These are phyloP conservation scores for Bombus impatiens DNA, from an alignment of 1,140 invertebrate genomes.

Conservation along the genomic window DNA sequence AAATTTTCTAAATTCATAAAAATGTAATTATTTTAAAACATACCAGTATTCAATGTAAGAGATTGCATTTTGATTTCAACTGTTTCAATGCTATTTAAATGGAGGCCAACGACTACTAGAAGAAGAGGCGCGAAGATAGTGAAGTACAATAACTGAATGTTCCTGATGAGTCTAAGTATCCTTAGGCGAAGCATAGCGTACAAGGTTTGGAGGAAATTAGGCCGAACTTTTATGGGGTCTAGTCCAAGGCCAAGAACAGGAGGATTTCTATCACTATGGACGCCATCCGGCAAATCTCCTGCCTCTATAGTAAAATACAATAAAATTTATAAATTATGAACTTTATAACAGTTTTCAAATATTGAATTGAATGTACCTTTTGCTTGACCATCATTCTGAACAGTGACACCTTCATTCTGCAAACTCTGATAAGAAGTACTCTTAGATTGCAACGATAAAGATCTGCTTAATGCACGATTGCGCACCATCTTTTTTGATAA, in stretches of 20 bases:
- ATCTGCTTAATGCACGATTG: slow-evolving; percentile 87
- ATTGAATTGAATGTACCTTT: slow-evolving; percentile 69
- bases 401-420: slow-evolving; percentile 84
- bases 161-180: slow-evolving; percentile 80
- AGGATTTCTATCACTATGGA: slow-evolving; percentile 77
- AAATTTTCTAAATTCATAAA: slow-evolving; percentile 2
- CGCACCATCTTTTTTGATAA: slow-evolving; percentile 88
- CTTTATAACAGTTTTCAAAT: neutral
- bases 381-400: slow-evolving; percentile 77
- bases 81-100: slow-evolving; percentile 86
- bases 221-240: slow-evolving; percentile 83
- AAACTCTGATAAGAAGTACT: slow-evolving; percentile 88
- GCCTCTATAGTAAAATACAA: slow-evolving; percentile 54
- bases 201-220: slow-evolving; percentile 82
- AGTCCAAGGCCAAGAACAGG: slow-evolving; percentile 82
- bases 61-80: slow-evolving; percentile 85
- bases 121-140: slow-evolving; percentile 83
- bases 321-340: neutral
- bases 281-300: slow-evolving; percentile 76
- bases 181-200: slow-evolving; percentile 81
- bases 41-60: slow-evolving; percentile 82
- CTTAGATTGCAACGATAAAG: slow-evolving; percentile 87
- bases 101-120: slow-evolving; percentile 86
- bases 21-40: slow-evolving; percentile 11
- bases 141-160: slow-evolving; percentile 82